Conservation (phyloP, 2,113 vertebrate genomes). For the Lipotes vexillifer region DNA sequence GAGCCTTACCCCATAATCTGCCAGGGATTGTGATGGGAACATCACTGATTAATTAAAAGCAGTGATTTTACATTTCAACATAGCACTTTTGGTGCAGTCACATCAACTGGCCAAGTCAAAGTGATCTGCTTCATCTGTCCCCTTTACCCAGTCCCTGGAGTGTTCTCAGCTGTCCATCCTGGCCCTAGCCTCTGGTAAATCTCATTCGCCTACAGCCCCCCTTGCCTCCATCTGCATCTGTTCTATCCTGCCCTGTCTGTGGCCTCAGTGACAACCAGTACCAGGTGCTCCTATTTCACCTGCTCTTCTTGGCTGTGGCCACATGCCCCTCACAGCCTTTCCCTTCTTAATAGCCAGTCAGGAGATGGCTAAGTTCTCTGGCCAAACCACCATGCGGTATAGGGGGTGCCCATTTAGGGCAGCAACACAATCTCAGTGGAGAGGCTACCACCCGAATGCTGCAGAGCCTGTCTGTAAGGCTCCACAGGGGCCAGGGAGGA, state of each 20-base stretch:
- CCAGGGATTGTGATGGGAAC: neutral
- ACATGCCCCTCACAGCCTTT: neutral
- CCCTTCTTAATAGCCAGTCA: neutral
- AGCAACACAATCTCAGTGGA: neutral
- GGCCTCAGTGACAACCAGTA: neutral
- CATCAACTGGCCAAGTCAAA: neutral
- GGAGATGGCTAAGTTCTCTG: neutral
- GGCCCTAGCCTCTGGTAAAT: neutral
- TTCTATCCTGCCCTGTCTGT: neutral
- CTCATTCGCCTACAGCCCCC: neutral
- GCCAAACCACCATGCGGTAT: neutral
- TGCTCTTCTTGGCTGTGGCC: neutral
- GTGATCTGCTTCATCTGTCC: neutral
- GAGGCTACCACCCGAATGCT: neutral
- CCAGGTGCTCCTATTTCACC: neutral
- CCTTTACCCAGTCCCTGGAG: neutral
- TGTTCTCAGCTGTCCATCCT: neutral
- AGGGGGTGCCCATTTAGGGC: neutral
- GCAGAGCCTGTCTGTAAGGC: neutral
- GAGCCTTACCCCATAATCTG: neutral
- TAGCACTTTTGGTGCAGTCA: neutral
- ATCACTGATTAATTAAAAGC: conserved; percentile 6
- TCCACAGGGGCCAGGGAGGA: neutral
- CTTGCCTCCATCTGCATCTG: neutral
- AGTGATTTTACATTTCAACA: neutral